These are phyloP conservation scores for Alviniconcha strummeri DNA, from an alignment of 2,888 invertebrate genomes.

Conservation along the genomic window DNA sequence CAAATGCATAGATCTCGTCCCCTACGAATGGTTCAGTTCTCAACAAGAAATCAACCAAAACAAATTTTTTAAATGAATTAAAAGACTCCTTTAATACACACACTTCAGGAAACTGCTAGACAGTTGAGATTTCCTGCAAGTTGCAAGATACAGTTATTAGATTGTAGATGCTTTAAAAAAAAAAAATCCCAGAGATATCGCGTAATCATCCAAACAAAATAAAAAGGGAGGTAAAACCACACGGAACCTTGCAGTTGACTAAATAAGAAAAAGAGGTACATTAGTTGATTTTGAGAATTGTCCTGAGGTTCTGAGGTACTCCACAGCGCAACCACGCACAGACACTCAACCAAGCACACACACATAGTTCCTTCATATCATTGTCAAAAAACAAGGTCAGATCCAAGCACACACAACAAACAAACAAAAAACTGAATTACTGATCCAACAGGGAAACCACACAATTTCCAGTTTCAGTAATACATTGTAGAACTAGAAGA, in stretches of 20 bases:
- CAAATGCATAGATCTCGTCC: too few relatives aligned
- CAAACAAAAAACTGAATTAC: too few relatives aligned
- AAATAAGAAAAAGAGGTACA: constrained; percentile 21
- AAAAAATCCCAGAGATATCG: background rate
- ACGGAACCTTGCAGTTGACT: constrained; percentile 5
- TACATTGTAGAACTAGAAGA: background rate
- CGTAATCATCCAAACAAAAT: background rate
- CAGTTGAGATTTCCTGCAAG: background rate
- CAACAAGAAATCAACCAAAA: too few relatives aligned
- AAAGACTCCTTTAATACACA: too few relatives aligned
- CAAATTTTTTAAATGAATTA: too few relatives aligned
- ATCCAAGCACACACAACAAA: too few relatives aligned
- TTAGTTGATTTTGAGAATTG: constrained; percentile 15
- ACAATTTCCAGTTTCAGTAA: background rate
- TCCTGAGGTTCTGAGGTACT: constrained; percentile 23
- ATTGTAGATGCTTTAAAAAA: background rate
- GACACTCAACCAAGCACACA: constrained; percentile 2
- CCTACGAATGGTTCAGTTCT: too few relatives aligned
- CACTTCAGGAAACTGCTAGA: background rate
- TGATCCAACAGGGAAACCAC: background rate
- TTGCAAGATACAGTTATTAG: background rate
- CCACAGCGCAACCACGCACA: background rate
- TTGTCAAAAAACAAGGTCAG: background rate
- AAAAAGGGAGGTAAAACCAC: background rate
- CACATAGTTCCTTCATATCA: background rate